Percentiles rank a stretch among this genome's conserved stretches.
phyloP scores from a whole-genome alignment of 2,113 vertebrate genomes.

The Galemys pyrenaicus region DNA sequence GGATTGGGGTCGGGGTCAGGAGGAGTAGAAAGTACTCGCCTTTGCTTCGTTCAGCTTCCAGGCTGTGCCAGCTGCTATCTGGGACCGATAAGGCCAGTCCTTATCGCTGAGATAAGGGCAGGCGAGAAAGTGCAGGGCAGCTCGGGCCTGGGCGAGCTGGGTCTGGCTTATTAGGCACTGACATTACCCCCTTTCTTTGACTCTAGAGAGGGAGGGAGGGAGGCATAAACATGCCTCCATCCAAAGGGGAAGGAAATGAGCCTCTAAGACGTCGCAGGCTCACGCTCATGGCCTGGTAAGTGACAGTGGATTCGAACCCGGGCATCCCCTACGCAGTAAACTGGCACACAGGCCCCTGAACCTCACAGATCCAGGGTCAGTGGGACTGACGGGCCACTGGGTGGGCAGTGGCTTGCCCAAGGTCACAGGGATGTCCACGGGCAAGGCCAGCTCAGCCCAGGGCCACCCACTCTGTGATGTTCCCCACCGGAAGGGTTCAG shows the following conservation, averaged over 20 bases:
- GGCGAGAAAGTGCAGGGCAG: not conserved
- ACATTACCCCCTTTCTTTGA: too few species aligned
- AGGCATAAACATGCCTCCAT: too few species aligned
- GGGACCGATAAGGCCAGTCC: conserved; percentile 55
- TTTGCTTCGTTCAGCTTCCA: not conserved
- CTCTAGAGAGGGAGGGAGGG: too few species aligned
- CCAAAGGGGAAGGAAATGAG: too few species aligned
- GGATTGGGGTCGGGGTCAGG: rapidly evolving
- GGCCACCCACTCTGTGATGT: not conserved
- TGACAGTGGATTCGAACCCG: too few species aligned
- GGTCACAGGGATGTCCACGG: not conserved
- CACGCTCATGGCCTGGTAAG: too few species aligned
- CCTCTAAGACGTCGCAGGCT: too few species aligned
- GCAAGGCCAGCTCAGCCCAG: not conserved
- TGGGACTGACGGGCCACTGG: rapidly evolving
- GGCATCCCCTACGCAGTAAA: too few species aligned
- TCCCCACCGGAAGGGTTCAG: not conserved
- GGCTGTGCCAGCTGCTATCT: conserved; percentile 39
- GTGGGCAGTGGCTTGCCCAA: not conserved
- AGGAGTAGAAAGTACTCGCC: not conserved
- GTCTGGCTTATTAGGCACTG: too few species aligned
- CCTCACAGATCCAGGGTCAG: not conserved
- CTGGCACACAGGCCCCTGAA: not conserved
- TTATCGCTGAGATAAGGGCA: conserved; percentile 41
- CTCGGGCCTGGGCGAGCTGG: not conserved